Conservation (phyloP, 2,888 invertebrate species). For the Drosophila tripunctata region DNA sequence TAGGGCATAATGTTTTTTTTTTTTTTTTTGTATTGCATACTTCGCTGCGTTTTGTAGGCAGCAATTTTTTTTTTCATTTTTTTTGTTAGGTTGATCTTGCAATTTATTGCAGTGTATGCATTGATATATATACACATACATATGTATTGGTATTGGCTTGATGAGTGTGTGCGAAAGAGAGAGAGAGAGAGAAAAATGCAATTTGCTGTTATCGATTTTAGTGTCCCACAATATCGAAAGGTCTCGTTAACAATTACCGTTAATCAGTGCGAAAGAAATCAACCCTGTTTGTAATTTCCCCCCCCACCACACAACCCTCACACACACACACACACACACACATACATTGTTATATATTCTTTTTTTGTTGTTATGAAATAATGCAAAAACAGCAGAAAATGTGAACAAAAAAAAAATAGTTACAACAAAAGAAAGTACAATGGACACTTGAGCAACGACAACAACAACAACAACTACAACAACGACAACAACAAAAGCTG, state of each 20-base stretch:
- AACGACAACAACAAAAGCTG: conserved; percentile 20
- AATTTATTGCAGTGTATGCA: conserved; percentile 17
- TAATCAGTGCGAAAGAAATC: neutral
- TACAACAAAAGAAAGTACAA: conserved; percentile 34
- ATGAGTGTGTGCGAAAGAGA: neutral
- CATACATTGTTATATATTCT: conserved; percentile 42
- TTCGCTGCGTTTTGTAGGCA: conserved; percentile 7
- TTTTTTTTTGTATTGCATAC: neutral
- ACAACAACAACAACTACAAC: conserved; percentile 21
- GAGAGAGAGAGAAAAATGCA: too few species aligned
- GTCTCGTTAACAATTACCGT: conserved; percentile 2
- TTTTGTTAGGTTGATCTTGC: conserved; percentile 21
- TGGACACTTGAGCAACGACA: conserved; percentile 31
- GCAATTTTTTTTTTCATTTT: conserved; percentile 1
- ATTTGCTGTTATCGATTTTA: conserved; percentile 16
- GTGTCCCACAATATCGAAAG: neutral
- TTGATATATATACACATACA: neutral
- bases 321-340: conserved; percentile 5
- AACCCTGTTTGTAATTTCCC: neutral
- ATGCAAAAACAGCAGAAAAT: conserved; percentile 30
- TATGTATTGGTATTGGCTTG: neutral
- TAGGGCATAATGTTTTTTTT: neutral
- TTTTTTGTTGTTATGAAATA: conserved; percentile 34
- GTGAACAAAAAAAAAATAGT: too few species aligned
- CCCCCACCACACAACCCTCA: neutral